Conservation (phyloP, 2,797 vertebrate genomes). For the Crenuchus spilurus region DNA sequence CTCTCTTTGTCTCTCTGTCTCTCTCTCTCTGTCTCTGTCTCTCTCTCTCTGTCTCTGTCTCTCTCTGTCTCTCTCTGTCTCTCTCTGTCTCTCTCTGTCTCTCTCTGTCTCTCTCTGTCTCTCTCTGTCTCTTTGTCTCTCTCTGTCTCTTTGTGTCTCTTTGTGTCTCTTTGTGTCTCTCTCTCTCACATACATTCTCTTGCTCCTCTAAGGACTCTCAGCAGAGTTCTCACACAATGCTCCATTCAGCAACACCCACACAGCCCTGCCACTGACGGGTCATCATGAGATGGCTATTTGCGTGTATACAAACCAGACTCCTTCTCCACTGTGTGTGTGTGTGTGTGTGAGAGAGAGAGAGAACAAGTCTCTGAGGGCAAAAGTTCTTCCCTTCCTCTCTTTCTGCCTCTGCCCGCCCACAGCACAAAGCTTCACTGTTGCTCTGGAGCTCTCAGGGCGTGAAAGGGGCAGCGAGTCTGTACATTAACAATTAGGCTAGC, state of each 20-base stretch:
- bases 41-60: too few species aligned
- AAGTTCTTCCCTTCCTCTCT: constrained; percentile 33
- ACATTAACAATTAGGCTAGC: constrained; percentile 18
- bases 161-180: too few species aligned
- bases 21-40: too few species aligned
- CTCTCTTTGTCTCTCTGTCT: too few species aligned
- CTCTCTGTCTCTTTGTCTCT: too few species aligned
- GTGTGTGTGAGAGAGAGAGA: not conserved
- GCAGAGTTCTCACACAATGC: constrained; percentile 24
- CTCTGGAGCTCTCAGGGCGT: too few species aligned
- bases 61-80: too few species aligned
- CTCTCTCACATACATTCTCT: not conserved
- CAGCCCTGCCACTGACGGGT: constrained; percentile 16
- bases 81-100: too few species aligned
- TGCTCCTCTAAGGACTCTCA: constrained; percentile 7
- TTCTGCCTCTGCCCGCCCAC: not conserved
- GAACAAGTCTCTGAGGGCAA: not conserved
- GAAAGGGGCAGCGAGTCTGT: too few species aligned
- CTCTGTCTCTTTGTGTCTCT: too few species aligned
- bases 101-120: too few species aligned
- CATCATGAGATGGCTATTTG: constrained; percentile 62
- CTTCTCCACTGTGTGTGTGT: not conserved
- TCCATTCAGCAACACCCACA: constrained; percentile 25
- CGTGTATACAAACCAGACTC: constrained; percentile 35
- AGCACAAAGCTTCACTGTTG: constrained; percentile 64